Base-by-base conservation (phyloP, 2,888 invertebrate species). In the Operophtera brumata region DNA sequence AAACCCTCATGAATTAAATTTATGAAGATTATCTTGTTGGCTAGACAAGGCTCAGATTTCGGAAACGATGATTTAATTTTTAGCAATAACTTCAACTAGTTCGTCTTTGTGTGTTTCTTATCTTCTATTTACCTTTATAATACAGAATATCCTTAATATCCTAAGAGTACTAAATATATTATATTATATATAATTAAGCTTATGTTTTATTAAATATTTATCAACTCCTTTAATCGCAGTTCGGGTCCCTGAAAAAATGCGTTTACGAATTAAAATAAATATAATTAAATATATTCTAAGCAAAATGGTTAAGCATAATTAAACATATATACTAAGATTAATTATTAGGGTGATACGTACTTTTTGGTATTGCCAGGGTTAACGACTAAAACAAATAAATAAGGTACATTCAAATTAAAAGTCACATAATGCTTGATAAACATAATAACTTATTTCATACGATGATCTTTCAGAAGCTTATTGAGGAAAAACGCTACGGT, bases 31-130 rank as follows among this genome's bases (percentile, higher is more conserved):
- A n/a, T n/a, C n/a, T n/a, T n/a, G n/a, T n/a, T n/a, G n/a, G n/a
- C n/a, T n/a, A n/a, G n/a, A n/a, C n/a, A n/a, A n/a, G n/a, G n/a
- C n/a, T n/a, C n/a, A n/a, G n/a, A n/a, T 7, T 36, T 36, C 1
- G 13, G 34, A 34, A 34, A 34, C 6, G 34, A 11, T 5, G 11
- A 34, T 34, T 34, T 34, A 34, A 20, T 20, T 20, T n/a, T 32
- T 12, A 13, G n/a, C 2, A 13, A 7, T 10, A 35, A 35, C 20
- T n/a, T 25, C 43, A 35, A 50, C 35, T 61, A 61, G 61, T 61
- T 61, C 61, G 61, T 59, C 61, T 61, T 61, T 59, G 61, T 51
- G 47, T 56, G 26, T 44, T 49, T 28, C 28, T 13, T 47, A 32
- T 37, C 32, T 14, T 28, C 13, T 10, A 30, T 34, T 34, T 48